These are phyloP conservation scores for Paedocypris sp. DNA, from an alignment of 2,113 vertebrate genomes.

Conservation along the genomic window DNA sequence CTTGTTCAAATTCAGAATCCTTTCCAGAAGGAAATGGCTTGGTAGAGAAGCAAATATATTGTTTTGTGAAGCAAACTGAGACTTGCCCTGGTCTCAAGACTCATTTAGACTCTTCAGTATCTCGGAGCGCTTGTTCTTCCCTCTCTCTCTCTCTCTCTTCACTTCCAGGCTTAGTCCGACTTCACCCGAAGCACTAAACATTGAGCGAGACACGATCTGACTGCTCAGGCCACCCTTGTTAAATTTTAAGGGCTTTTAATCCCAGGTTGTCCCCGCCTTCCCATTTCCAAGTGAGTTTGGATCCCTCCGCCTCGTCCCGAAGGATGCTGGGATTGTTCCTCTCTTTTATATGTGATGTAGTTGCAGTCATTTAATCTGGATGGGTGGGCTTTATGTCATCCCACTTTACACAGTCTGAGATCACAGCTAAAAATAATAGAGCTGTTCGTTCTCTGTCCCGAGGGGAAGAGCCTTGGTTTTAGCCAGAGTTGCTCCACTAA, in stretches of 20 bases:
- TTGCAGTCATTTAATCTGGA: neutral
- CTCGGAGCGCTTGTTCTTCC: neutral
- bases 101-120: neutral
- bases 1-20: too few species aligned
- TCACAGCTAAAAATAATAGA: constrained; percentile 34
- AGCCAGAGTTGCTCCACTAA: too few species aligned
- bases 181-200: neutral
- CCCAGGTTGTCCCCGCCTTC: constrained; percentile 13
- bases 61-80: too few species aligned
- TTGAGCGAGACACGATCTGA: constrained; percentile 19
- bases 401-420: constrained; percentile 20
- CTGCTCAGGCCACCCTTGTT: constrained; percentile 12
- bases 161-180: neutral
- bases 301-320: constrained; percentile 5
- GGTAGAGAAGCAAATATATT: too few species aligned
- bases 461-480: neutral
- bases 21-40: too few species aligned
- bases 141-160: neutral
- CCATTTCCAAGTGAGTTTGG: constrained; percentile 2
- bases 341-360: neutral
- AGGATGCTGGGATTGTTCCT: neutral
- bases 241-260: constrained; percentile 27
- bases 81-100: too few species aligned
- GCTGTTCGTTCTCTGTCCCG: neutral
- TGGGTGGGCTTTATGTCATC: neutral